Percentiles rank a stretch among this genome's conserved stretches.
These are phyloP conservation scores for Cyaniris semiargus DNA, from an alignment of 2,888 invertebrate species.

Conservation along the genomic window DNA sequence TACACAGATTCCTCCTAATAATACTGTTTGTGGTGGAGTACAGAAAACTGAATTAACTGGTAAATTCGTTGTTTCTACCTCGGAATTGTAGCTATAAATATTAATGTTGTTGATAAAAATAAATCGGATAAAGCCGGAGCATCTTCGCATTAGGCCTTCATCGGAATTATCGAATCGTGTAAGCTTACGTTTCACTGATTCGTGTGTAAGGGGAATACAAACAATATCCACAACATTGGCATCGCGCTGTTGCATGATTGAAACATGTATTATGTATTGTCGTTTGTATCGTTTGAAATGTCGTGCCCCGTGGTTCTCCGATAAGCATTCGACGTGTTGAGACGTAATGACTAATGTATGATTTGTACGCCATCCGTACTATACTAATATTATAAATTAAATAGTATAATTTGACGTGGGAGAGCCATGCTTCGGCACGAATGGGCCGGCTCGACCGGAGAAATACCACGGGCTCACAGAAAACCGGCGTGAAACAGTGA, in stretches of 20 bases:
- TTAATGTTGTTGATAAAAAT: conserved; percentile 1
- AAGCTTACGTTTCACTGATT: conserved; percentile 15
- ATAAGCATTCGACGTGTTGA: neutral
- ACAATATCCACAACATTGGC: neutral
- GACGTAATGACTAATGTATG: no score
- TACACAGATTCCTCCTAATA: no score
- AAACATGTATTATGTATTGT: neutral
- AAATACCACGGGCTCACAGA: no score
- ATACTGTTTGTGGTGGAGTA: no score
- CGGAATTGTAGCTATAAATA: neutral
- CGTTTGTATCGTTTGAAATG: neutral
- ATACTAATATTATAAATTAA: no score
- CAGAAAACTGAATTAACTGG: neutral
- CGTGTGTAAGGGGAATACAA: conserved; percentile 1
- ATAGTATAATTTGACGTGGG: no score
- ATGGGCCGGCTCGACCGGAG: no score
- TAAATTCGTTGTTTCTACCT: neutral
- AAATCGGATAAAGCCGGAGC: neutral
- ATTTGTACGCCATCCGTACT: no score
- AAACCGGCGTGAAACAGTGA: no score
- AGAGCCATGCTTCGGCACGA: no score
- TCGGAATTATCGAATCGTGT: conserved; percentile 19
- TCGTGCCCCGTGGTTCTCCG: neutral
- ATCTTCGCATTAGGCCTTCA: neutral
- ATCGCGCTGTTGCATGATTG: neutral